A percentile compares a stretch with the other conserved stretches of the same genome.
These are phyloP conservation scores for Zosterops pallidus DNA, from an alignment of 2,113 vertebrate species.

Conservation along the genomic window DNA sequence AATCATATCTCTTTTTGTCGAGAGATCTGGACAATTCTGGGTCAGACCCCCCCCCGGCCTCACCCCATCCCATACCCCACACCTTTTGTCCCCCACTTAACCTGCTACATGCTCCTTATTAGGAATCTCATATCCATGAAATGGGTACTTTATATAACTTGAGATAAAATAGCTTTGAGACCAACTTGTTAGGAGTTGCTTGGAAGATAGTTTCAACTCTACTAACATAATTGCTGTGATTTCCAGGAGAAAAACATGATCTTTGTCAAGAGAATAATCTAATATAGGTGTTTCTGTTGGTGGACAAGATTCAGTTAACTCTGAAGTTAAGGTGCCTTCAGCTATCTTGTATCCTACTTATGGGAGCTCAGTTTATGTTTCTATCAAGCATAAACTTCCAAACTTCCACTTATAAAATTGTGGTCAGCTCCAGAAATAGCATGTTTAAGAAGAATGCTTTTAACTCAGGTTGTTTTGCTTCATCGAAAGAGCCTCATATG, in stretches of 20 bases:
- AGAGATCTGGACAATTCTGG: not conserved
- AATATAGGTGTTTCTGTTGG: not conserved
- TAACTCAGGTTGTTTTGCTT: not conserved
- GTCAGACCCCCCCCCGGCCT: not conserved
- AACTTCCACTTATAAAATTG: not conserved
- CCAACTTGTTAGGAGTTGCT: not conserved
- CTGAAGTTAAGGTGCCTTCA: not conserved
- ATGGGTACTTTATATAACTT: not conserved
- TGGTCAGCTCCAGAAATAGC: not conserved
- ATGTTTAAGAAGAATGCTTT: not conserved
- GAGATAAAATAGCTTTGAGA: not conserved
- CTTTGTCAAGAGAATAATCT: not conserved
- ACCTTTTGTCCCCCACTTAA: not conserved
- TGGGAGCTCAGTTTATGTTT: not conserved
- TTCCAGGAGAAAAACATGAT: not conserved
- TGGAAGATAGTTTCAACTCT: not conserved
- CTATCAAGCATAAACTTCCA: not conserved
- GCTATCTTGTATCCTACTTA: not conserved
- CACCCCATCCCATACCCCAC: not conserved
- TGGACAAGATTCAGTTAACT: not conserved
- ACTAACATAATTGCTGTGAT: not conserved
- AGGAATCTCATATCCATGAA: not conserved
- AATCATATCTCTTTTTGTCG: not conserved
- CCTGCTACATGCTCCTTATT: not conserved
- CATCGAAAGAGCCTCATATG: not conserved